Base-by-base conservation (phyloP, 2,113 vertebrate species). In the Lynx canadensis region DNA sequence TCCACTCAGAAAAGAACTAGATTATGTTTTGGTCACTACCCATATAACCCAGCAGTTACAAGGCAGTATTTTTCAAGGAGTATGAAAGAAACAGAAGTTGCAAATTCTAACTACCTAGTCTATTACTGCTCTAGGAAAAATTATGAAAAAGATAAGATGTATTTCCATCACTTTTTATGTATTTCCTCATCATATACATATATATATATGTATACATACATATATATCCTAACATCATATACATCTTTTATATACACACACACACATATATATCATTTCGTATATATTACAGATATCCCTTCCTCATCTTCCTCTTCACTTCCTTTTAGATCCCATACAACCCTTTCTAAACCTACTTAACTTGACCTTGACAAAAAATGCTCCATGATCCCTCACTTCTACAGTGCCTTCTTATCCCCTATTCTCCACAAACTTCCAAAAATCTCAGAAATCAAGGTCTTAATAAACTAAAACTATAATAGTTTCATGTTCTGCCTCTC, bases 11-110 rank as follows among this genome's bases (percentile, higher is more conserved):
- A 86, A 96, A 95, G 12, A 93, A 63, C 33, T 33, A 11, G 13
- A 76, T 90, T 95, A 86, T 81, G 33, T 90, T 86, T 92, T 92
- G 13, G 73, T 92, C 33, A 86, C 57, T 90, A 63, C 7, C 50
- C 4, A 36, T 36, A 78, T 33, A 69, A 95, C 2, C 93, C 65
- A 86, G 29, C 3, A 23, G 6, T n/a, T n/a, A 82, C 3, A 76
- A 25, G 29, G 55, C 57, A 78, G 16, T 81, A 81, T 86, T 96
- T 31, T 55, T 60, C 5, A 76, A 63, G 31, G 7, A 78, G 2
- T 74, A 33, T 82, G 7, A 90, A 80, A 85, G 65, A 92, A 85
- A 81, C 50, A 65, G 92, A 87, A 87, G 6, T 68, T 93, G 12
- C 1, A 68, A 50, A 55, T 86, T 33, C 12, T 85, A 68, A 65